Evolutionary conservation across 2,888 invertebrate genomes (phyloP).

Genomic region (Sepioteuthis lessoniana): DNA sequence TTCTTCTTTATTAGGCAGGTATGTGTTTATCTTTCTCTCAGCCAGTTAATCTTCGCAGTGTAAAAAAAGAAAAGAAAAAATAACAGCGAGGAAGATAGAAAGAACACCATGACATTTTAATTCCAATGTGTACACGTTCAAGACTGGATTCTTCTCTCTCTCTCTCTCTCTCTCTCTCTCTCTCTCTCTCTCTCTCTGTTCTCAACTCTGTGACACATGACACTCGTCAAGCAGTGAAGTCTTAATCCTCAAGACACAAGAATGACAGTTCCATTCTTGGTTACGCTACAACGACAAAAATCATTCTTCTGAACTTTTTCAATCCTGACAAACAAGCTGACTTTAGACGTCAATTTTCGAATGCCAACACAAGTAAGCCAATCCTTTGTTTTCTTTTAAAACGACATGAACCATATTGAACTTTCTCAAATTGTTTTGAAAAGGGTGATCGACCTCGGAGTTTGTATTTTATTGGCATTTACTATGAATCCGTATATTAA

Average conservation of each 20-base stretch:
- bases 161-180: neutral
- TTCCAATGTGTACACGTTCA: neutral
- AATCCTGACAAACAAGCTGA: neutral
- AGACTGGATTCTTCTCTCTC: no score
- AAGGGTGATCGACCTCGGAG: no score
- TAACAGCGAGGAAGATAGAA: neutral
- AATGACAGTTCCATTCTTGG: neutral
- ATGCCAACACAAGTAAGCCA: neutral
- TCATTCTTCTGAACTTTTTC: neutral
- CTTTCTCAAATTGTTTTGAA: no score
- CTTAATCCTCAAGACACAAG: neutral
- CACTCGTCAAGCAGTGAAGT: conserved; percentile 10
- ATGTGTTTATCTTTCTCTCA: neutral
- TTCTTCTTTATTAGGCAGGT: neutral
- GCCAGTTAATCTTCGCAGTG: neutral
- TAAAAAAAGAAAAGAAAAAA: neutral
- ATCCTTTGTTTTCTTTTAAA: neutral
- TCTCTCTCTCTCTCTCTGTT: neutral
- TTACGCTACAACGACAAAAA: conserved; percentile 4
- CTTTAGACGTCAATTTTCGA: neutral
- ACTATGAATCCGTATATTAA: no score
- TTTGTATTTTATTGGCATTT: no score
- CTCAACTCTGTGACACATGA: neutral
- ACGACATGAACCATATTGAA: no score
- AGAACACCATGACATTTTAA: neutral